Evolutionary conservation across 2,113 vertebrate genomes (phyloP).

Genomic region (Pyrgilauda ruficollis): DNA sequence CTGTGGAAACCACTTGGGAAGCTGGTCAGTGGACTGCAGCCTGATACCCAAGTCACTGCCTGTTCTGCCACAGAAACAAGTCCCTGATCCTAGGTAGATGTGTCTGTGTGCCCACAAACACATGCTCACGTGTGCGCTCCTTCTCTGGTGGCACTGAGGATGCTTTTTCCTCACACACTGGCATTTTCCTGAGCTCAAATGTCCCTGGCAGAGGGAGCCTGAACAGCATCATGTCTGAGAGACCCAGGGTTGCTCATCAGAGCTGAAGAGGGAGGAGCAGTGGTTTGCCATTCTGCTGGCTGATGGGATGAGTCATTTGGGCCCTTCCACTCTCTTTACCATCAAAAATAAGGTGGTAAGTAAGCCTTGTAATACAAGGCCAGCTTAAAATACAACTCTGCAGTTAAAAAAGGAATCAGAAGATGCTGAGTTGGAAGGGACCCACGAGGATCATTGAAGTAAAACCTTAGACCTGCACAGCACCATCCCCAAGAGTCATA

Average conservation of each 20-base stretch:
- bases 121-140: rapidly evolving
- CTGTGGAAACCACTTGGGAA: neutral
- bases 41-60: neutral
- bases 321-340: neutral
- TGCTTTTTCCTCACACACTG: neutral
- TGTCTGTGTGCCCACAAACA: neutral
- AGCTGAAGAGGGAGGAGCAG: neutral
- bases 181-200: neutral
- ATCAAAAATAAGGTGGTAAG: conserved; percentile 49
- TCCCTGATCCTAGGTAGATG: rapidly evolving
- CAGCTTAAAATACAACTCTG: conserved; percentile 22
- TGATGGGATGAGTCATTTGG: neutral
- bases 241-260: neutral
- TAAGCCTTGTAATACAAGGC: neutral
- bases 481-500: neutral
- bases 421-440: neutral
- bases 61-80: neutral
- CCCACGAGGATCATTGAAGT: neutral
- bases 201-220: neutral
- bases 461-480: neutral
- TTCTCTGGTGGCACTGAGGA: neutral
- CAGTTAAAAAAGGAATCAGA: neutral
- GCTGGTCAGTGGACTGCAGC: neutral
- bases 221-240: rapidly evolving
- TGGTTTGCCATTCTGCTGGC: neutral